Evolutionary conservation across 2,113 vertebrate species (phyloP).

Genomic region (Tringa solitaria): DNA sequence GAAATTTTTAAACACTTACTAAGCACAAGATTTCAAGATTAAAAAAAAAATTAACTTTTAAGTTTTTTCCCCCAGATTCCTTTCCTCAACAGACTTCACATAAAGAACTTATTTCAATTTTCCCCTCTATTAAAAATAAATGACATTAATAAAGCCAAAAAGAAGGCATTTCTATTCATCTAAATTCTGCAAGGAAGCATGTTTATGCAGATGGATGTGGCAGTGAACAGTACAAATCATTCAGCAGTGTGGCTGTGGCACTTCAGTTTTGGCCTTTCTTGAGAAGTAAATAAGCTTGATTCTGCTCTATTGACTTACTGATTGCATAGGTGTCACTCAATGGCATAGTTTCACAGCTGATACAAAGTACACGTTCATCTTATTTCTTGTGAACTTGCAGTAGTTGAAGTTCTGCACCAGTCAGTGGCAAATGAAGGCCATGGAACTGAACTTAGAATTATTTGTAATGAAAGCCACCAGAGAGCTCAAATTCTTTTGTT

Average conservation of each 20-base stretch:
- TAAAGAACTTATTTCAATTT: conserved; percentile 62
- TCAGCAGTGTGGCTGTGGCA: background rate
- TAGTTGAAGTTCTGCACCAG: background rate
- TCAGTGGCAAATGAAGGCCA: background rate
- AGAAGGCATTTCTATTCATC: conserved; percentile 51
- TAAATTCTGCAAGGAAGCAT: conserved; percentile 18
- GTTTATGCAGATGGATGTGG: conserved; percentile 32
- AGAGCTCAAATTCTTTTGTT: background rate
- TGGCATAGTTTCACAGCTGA: background rate
- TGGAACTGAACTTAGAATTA: background rate
- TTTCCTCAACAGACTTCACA: conserved; percentile 57
- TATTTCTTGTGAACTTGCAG: background rate
- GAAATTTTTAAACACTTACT: conserved; percentile 71
- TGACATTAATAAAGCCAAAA: conserved; percentile 58
- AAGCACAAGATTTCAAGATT: conserved; percentile 64
- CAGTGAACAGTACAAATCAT: background rate
- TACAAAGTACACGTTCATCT: background rate
- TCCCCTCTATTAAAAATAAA: conserved; percentile 65
- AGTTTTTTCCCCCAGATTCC: conserved; percentile 60
- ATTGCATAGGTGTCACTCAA: background rate
- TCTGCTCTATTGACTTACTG: background rate
- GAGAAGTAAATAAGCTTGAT: background rate
- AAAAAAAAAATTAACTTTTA: conserved; percentile 56
- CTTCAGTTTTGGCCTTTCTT: background rate
- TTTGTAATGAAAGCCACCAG: background rate